These are phyloP conservation scores for Empidonax alnorum DNA, from an alignment of 2,113 vertebrate genomes.

Conservation along the genomic window DNA sequence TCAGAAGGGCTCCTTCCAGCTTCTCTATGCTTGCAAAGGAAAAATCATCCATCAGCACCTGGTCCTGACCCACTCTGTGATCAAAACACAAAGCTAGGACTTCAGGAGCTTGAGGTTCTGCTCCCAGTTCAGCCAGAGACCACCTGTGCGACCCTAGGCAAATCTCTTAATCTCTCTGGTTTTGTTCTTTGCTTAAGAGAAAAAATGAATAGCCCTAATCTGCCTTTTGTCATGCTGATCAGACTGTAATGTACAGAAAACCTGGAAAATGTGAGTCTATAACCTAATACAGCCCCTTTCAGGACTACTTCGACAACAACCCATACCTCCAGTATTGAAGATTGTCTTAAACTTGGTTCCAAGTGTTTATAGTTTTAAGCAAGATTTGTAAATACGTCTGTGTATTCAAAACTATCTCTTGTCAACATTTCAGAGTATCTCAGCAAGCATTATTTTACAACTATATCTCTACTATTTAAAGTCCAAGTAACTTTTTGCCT, in stretches of 20 bases:
- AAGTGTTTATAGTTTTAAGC: not conserved
- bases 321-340: not conserved
- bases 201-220: not conserved
- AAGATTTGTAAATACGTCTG: not conserved
- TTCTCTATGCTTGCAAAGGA: accelerated
- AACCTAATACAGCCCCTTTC: not conserved
- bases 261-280: not conserved
- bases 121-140: not conserved
- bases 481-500: not conserved
- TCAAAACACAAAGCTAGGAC: not conserved
- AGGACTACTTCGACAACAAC: not conserved
- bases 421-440: not conserved
- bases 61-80: not conserved
- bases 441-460: not conserved
- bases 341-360: not conserved
- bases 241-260: not conserved
- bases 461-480: not conserved
- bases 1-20: not conserved
- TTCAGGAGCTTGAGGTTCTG: not conserved
- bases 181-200: not conserved
- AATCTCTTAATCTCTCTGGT: not conserved
- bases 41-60: not conserved
- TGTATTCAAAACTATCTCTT: not conserved
- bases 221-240: not conserved
- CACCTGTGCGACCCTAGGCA: not conserved